Conservation (phyloP, 2,113 vertebrate species). For the Paralichthys olivaceus region DNA sequence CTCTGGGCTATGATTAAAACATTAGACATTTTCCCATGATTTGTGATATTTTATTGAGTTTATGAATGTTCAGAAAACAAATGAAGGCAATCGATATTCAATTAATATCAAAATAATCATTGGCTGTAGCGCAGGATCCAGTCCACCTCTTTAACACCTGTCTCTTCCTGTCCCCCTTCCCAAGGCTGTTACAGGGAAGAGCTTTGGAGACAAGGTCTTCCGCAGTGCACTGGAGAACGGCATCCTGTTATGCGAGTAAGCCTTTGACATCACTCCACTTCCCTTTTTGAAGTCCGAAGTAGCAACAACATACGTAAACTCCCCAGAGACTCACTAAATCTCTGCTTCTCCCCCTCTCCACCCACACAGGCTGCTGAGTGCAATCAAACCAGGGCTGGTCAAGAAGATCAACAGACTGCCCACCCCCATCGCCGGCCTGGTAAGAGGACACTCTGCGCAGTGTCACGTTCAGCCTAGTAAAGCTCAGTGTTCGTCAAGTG, state of each 20-base stretch:
- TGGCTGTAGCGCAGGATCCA: not conserved
- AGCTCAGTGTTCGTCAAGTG: conserved; percentile 23
- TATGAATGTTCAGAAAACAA: not conserved
- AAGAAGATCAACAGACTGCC: conserved; percentile 98
- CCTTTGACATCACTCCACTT: conserved; percentile 42
- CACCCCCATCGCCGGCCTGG: conserved; percentile 96
- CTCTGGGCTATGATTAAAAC: too few species aligned
- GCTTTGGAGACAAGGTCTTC: conserved; percentile 95
- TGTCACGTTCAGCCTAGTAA: conserved; percentile 17
- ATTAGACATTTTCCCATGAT: not conserved
- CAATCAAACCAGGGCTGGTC: conserved; percentile 95
- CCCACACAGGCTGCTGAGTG: conserved; percentile 91
- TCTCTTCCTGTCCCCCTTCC: conserved; percentile 46
- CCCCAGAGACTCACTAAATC: conserved; percentile 48
- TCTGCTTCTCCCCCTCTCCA: conserved; percentile 16
- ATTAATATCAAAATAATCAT: not conserved
- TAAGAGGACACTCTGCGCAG: conserved; percentile 79
- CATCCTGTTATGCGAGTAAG: conserved; percentile 98
- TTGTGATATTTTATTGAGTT: not conserved
- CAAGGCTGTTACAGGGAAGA: conserved; percentile 94
- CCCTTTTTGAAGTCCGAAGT: conserved; percentile 39
- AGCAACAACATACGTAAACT: conserved; percentile 29
- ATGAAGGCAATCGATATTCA: too few species aligned
- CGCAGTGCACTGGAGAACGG: conserved; percentile 94
- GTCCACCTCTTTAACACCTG: conserved; percentile 27